phyloP scores from a whole-genome alignment of 2,888 invertebrate species.

The Coecobrya sp. region DNA sequence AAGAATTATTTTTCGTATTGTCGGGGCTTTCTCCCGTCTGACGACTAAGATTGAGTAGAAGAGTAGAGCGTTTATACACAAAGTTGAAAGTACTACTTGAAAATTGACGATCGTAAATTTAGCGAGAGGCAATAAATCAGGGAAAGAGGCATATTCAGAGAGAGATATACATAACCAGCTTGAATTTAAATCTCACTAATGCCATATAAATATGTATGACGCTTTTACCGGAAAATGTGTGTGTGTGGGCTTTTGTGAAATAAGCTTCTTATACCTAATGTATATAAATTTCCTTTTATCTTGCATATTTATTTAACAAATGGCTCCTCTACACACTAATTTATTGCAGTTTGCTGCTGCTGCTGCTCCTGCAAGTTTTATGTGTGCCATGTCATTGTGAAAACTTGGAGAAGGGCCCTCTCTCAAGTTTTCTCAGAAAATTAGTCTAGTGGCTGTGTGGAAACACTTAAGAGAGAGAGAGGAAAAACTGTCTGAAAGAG shows the following conservation, averaged over 20 bases:
- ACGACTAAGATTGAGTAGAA: background rate
- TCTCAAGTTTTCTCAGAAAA: too few relatives aligned
- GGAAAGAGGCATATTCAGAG: background rate
- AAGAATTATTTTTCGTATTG: background rate
- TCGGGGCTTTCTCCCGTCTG: background rate
- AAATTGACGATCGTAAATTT: slow-evolving; percentile 36
- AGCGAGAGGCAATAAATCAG: slow-evolving; percentile 19
- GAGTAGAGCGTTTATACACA: slow-evolving; percentile 12
- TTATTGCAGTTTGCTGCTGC: background rate
- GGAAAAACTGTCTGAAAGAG: too few relatives aligned
- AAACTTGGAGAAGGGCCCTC: too few relatives aligned
- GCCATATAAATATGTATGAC: slow-evolving; percentile 1
- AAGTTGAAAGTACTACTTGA: background rate
- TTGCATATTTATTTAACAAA: background rate
- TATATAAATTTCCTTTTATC: background rate
- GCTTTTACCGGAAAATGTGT: background rate
- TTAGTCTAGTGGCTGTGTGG: too few relatives aligned
- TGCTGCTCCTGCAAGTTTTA: too few relatives aligned
- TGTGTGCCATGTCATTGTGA: too few relatives aligned
- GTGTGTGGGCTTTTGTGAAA: background rate
- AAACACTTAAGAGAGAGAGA: too few relatives aligned
- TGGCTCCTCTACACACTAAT: background rate
- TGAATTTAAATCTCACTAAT: background rate
- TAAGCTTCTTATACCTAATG: slow-evolving; percentile 8
- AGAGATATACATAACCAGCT: background rate